phyloP scores from a whole-genome alignment of 1,140 invertebrate genomes.

The Drosophila oshimai region DNA sequence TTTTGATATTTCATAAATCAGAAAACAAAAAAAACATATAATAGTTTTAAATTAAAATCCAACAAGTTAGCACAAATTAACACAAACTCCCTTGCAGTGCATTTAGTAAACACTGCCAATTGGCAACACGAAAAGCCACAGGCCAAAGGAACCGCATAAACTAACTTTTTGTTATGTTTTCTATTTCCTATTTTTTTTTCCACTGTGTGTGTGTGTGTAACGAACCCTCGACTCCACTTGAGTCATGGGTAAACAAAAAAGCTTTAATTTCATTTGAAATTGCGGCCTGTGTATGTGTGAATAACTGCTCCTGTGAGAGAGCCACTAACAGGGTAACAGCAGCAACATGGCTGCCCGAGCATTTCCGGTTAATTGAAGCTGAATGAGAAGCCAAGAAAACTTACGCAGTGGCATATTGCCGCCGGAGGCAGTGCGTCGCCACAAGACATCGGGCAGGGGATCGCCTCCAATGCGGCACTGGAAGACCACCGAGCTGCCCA shows the following conservation, averaged over 20 bases:
- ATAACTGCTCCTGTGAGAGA: slow-evolving; percentile 29
- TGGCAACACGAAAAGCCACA: slow-evolving; percentile 65
- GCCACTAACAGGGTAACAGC: slow-evolving; percentile 7
- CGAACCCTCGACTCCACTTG: slow-evolving; percentile 22
- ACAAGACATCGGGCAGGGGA: slow-evolving; percentile 89
- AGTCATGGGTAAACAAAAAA: slow-evolving; percentile 50
- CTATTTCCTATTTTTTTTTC: slow-evolving; percentile 7
- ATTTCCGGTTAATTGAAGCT: slow-evolving; percentile 74
- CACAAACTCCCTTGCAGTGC: too few species aligned
- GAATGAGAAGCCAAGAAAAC: slow-evolving; percentile 38
- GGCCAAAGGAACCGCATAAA: slow-evolving; percentile 71
- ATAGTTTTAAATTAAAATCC: too few species aligned
- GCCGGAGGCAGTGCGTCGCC: slow-evolving; percentile 87
- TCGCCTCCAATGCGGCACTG: slow-evolving; percentile 91
- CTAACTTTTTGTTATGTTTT: slow-evolving; percentile 54
- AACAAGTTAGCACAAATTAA: too few species aligned
- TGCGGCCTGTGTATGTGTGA: slow-evolving; percentile 25
- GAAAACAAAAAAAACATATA: too few species aligned
- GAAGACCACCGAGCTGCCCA: slow-evolving; percentile 90
- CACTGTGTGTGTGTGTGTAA: slow-evolving; percentile 9
- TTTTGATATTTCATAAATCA: too few species aligned
- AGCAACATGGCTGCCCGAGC: slow-evolving; percentile 46
- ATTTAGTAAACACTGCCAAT: slow-evolving; percentile 37
- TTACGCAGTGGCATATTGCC: slow-evolving; percentile 88
- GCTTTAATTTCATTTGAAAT: slow-evolving; percentile 77